Percentiles rank a stretch among this genome's conserved stretches.
phyloP scores from a whole-genome alignment of 2,113 vertebrate species.

The Apeltes quadracus region DNA sequence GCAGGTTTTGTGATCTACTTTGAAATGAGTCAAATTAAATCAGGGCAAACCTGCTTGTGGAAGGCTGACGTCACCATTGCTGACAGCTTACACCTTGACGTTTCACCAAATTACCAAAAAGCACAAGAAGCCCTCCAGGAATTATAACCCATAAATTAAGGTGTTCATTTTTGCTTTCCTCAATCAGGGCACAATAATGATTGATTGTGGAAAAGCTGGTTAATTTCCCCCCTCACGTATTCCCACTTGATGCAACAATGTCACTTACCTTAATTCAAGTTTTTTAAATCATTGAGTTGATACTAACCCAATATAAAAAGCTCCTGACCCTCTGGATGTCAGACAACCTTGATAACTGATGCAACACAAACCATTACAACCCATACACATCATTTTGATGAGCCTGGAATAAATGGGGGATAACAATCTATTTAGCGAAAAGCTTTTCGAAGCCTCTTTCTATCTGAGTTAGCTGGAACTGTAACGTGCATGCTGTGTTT shows the following conservation, averaged over 20 bases:
- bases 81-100: background rate
- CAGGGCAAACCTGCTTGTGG: background rate
- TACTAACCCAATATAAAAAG: background rate
- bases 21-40: background rate
- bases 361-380: constrained; percentile 30
- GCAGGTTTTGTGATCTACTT: background rate
- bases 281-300: constrained; percentile 17
- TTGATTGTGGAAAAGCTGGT: constrained; percentile 1
- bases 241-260: constrained; percentile 17
- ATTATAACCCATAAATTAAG: background rate
- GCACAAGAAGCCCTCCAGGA: background rate
- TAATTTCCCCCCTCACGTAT: background rate
- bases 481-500: constrained; percentile 52
- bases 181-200: background rate
- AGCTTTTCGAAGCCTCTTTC: constrained; percentile 48
- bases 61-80: background rate
- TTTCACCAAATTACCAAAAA: background rate
- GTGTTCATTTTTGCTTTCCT: constrained; percentile 2
- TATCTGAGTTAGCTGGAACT: constrained; percentile 46
- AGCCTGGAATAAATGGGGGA: constrained; percentile 37
- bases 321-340: constrained; percentile 6
- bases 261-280: constrained; percentile 17
- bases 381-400: constrained; percentile 42
- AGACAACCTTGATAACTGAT: constrained; percentile 31
- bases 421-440: constrained; percentile 54